These are phyloP conservation scores for Mesoligia furuncula DNA, from an alignment of 2,888 invertebrate species.

Conservation along the genomic window DNA sequence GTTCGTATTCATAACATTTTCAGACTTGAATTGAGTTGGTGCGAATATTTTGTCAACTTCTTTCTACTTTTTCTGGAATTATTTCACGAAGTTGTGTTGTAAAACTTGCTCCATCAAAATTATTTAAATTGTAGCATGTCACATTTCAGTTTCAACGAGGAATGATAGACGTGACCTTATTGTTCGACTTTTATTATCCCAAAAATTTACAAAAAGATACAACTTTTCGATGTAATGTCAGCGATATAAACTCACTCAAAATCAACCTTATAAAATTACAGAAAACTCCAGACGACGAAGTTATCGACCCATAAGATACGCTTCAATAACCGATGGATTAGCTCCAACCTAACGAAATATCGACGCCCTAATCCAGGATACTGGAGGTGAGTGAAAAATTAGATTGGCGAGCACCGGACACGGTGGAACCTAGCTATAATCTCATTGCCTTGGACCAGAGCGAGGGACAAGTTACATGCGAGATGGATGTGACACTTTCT, in stretches of 20 bases:
- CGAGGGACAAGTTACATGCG: conserved; percentile 44
- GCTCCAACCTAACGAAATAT: conserved; percentile 68
- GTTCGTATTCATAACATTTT: conserved; percentile 51
- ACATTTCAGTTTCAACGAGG: conserved; percentile 26
- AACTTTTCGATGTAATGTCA: not conserved
- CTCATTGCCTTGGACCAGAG: conserved; percentile 65
- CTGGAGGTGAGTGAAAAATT: conserved; percentile 76
- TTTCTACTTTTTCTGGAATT: conserved; percentile 31
- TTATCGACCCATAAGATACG: conserved; percentile 31
- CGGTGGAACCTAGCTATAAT: conserved; percentile 69
- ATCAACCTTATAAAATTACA: conserved; percentile 10
- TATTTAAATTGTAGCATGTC: conserved; percentile 35
- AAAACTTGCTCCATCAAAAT: conserved; percentile 50
- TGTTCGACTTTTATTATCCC: not conserved
- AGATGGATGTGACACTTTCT: conserved; percentile 29
- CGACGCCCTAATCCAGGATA: conserved; percentile 64
- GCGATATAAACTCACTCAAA: conserved; percentile 1
- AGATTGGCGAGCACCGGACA: conserved; percentile 71
- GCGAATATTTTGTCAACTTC: conserved; percentile 25
- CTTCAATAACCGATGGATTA: conserved; percentile 55
- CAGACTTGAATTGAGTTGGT: conserved; percentile 57
- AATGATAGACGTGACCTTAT: conserved; percentile 17
- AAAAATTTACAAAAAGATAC: conserved; percentile 1
- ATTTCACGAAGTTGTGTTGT: conserved; percentile 36
- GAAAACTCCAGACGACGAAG: conserved; percentile 6